A percentile compares a stretch with the other conserved stretches of the same genome.
Evolutionary conservation across 2,797 vertebrate genomes (phyloP).

Genomic region (Gallinago stenura): DNA sequence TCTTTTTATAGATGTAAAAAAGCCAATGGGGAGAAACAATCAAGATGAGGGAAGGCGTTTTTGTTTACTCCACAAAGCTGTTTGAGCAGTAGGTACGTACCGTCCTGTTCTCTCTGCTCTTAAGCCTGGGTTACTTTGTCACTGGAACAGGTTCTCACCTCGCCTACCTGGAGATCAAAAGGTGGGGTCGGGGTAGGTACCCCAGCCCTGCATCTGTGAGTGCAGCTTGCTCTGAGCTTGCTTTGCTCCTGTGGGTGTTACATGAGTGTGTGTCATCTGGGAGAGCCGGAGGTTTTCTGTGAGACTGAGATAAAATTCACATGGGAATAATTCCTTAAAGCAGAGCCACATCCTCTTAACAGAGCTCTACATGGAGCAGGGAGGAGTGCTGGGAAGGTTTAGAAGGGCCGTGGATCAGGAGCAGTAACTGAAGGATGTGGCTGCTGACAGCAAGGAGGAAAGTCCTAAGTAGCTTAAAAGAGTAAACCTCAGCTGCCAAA

Average conservation of each 20-base stretch:
- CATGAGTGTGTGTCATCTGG: neutral
- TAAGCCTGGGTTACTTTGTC: neutral
- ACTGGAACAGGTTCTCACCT: neutral
- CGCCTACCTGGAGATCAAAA: neutral
- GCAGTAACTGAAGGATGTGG: neutral
- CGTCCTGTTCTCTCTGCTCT: neutral
- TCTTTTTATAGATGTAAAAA: neutral
- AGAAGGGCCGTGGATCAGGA: neutral
- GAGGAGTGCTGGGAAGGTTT: neutral
- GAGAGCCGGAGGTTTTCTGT: neutral
- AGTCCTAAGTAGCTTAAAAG: neutral
- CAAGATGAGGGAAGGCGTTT: neutral
- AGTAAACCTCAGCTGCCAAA: neutral
- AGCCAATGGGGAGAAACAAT: neutral
- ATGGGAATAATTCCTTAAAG: neutral
- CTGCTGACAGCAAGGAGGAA: neutral
- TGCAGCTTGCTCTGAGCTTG: neutral
- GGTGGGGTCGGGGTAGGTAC: rapidly evolving
- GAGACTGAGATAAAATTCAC: neutral
- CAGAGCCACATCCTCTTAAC: neutral
- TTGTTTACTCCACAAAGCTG: neutral
- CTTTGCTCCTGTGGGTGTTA: neutral
- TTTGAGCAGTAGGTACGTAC: neutral
- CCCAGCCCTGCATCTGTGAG: neutral
- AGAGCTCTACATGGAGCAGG: neutral